These are phyloP conservation scores for Hirtodrosophila trivittata DNA, from an alignment of 2,888 invertebrate species.

Conservation along the genomic window DNA sequence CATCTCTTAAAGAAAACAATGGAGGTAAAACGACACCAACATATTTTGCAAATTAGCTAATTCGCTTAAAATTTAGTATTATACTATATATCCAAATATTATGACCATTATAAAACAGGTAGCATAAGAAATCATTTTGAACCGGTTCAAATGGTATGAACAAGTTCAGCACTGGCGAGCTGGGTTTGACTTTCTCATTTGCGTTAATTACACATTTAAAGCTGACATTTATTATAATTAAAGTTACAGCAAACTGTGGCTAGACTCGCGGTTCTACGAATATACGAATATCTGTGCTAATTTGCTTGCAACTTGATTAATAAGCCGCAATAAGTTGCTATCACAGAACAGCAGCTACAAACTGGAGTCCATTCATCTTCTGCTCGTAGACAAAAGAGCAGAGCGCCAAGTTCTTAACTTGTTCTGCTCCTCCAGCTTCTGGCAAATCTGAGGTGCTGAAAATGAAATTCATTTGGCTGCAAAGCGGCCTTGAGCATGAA, in stretches of 20 bases:
- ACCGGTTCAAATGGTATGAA: slow-evolving; percentile 12
- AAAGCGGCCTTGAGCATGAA: slow-evolving; percentile 77
- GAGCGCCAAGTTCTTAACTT: slow-evolving; percentile 24
- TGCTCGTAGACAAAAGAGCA: slow-evolving; percentile 68
- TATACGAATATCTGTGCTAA: slow-evolving; percentile 71
- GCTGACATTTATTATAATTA: slow-evolving; percentile 78
- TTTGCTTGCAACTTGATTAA: slow-evolving; percentile 71
- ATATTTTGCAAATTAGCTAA: too few relatives aligned
- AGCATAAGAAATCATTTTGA: slow-evolving; percentile 4
- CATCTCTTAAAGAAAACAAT: too few relatives aligned
- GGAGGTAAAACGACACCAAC: too few relatives aligned
- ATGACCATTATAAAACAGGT: too few relatives aligned
- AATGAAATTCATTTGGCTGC: slow-evolving; percentile 71
- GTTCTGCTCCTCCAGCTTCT: slow-evolving; percentile 18
- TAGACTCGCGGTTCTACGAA: slow-evolving; percentile 39
- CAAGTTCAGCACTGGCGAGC: slow-evolving; percentile 3
- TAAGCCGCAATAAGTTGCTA: slow-evolving; percentile 72
- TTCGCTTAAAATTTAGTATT: too few relatives aligned
- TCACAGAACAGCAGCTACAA: slow-evolving; percentile 65
- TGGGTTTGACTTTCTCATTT: slow-evolving; percentile 29
- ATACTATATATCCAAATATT: too few relatives aligned
- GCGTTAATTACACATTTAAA: slow-evolving; percentile 71
- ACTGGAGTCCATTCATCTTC: slow-evolving; percentile 68
- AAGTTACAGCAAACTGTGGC: slow-evolving; percentile 45
- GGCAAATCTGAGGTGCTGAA: slow-evolving; percentile 67